Base-by-base conservation (phyloP, 2,888 invertebrate genomes). In the Smittia sp. region DNA sequence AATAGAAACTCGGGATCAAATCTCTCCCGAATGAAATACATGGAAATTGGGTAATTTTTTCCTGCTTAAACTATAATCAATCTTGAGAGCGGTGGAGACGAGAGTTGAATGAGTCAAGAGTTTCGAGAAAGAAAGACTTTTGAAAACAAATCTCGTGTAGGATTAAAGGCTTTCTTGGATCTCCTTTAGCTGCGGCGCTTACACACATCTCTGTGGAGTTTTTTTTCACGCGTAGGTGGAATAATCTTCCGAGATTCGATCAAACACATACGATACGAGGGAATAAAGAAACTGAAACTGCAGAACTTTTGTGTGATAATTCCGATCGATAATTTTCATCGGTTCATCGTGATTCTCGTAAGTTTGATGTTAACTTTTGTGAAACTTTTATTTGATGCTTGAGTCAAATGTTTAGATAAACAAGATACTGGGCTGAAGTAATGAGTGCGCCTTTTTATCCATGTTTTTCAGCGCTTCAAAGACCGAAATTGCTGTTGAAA, bases 31-130 rank as follows among this genome's bases (percentile, higher is more conserved):
- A 9, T 32, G 15, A 46, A 46, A 46, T n/a, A 46, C 46, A 46
- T 11, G 46, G n/a, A 46, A 46, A 46, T 46, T 46, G 46, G 46
- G 11, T 46, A 46, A 15, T 46, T 46, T 11, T n/a, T 6, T 46
- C 15, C 46, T 46, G 46, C 46, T 46, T 46, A 46, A 46, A 46
- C 46, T 46, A 46, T 46, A 46, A 46, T 46, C 46, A 46, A 46
- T 46, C 46, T 46, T 46, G 46, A 46, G n/a, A 46, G 32, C 32
- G 32, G 32, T 32, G 3, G 32, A 32, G 32, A 32, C 4, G 9
- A 9, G 32, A 32, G 32, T 9, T 32, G 32, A 32, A 32, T 32
- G 32, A 32, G 9, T 32, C 32, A 9, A 32, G 32, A 32, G 32
- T 32, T 32, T 32, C 32, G 4, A 32, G 32, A 32, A 32, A 32